These are phyloP conservation scores for Arctocebus calabarensis DNA, from an alignment of 2,797 vertebrate species.

Conservation along the genomic window DNA sequence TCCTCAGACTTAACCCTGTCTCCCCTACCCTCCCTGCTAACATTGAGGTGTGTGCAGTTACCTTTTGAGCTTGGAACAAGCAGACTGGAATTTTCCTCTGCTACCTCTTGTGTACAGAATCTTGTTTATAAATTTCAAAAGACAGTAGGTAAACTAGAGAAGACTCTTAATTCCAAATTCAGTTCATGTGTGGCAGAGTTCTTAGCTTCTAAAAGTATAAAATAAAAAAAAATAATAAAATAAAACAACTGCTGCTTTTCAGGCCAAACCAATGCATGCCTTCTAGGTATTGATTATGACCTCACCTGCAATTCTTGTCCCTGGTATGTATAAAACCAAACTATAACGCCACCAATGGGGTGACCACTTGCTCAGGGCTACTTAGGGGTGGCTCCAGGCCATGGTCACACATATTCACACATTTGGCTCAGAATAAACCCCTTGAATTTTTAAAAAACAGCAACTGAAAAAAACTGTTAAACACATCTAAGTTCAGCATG, in stretches of 20 bases:
- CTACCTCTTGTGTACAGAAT: constrained; percentile 83
- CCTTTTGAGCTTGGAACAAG: constrained; percentile 79
- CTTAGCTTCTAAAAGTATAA: constrained; percentile 79
- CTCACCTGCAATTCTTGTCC: background rate
- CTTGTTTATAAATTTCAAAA: constrained; percentile 80
- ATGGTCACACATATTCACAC: background rate
- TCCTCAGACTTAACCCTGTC: background rate
- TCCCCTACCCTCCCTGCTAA: constrained; percentile 47
- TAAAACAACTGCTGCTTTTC: background rate
- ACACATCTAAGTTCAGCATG: background rate
- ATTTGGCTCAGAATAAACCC: background rate
- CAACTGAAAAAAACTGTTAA: background rate
- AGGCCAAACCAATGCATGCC: background rate
- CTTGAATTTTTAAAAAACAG: background rate
- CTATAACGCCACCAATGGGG: background rate
- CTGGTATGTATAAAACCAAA: background rate
- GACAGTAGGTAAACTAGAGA: constrained; percentile 70
- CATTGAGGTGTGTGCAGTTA: constrained; percentile 60
- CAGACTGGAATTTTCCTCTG: constrained; percentile 80
- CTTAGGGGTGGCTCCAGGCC: background rate
- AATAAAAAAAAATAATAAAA: too few species aligned
- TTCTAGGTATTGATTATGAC: background rate
- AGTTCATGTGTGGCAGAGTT: constrained; percentile 73
- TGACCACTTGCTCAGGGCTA: background rate
- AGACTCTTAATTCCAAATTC: constrained; percentile 67